Percentiles rank a stretch among this genome's conserved stretches.
phyloP scores from a whole-genome alignment of 2,797 vertebrate genomes.

The Harpagifer antarcticus region DNA sequence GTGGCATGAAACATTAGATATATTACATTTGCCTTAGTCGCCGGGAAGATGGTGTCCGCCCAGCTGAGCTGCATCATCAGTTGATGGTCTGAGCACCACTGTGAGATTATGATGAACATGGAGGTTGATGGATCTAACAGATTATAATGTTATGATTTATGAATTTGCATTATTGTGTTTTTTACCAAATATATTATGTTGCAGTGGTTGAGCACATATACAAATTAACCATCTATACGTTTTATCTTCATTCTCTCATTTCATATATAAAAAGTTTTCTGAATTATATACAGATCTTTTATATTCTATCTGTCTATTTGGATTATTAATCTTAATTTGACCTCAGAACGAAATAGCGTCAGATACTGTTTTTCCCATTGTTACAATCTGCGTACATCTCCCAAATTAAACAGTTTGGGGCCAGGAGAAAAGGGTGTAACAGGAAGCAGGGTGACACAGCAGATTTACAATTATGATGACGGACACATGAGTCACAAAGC shows the following conservation, averaged over 20 bases:
- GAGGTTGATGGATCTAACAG: background rate
- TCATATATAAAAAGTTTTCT: background rate
- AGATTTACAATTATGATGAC: conserved; percentile 52
- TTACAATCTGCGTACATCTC: background rate
- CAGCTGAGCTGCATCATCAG: conserved; percentile 68
- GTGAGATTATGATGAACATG: conserved; percentile 33
- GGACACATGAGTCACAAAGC: conserved; percentile 36
- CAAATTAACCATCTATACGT: background rate
- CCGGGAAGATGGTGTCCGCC: conserved; percentile 65
- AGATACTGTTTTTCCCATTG: background rate
- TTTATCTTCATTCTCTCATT: background rate
- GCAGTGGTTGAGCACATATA: background rate
- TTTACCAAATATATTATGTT: background rate
- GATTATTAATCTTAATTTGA: background rate
- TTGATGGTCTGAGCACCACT: conserved; percentile 51
- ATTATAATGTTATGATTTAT: background rate
- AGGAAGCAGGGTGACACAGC: conserved; percentile 75
- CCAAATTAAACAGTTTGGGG: background rate
- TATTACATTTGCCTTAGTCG: conserved; percentile 54
- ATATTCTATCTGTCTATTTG: background rate
- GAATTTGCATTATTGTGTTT: background rate
- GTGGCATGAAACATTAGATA: background rate
- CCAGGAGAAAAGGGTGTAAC: conserved; percentile 21
- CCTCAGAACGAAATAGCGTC: no score
- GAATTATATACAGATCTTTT: background rate